A percentile compares a stretch with the other conserved stretches of the same genome.
Conservation (phyloP, 2,113 vertebrate species). For the Strigops habroptila region DNA sequence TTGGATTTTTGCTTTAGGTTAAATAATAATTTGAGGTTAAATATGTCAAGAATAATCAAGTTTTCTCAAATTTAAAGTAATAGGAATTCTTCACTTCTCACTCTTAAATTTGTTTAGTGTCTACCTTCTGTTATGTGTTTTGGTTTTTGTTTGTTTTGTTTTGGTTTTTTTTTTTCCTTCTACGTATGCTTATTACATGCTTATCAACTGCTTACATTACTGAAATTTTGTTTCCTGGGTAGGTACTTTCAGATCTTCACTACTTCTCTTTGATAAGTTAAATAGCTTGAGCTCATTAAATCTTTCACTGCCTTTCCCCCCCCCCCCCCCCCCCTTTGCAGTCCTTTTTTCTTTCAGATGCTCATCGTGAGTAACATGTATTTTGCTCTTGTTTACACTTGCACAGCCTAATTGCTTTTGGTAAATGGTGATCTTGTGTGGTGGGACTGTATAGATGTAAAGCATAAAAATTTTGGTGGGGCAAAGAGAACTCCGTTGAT, state of each 20-base stretch:
- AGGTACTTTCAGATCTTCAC: constrained; percentile 32
- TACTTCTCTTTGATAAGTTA: constrained; percentile 58
- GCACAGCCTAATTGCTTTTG: background rate
- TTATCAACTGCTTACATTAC: constrained; percentile 51
- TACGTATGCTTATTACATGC: background rate
- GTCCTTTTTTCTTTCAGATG: constrained; percentile 20
- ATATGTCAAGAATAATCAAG: background rate
- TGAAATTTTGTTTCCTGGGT: constrained; percentile 43
- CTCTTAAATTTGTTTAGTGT: background rate
- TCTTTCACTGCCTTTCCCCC: background rate
- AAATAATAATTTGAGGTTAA: background rate
- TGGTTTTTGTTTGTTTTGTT: background rate
- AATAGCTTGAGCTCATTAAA: constrained; percentile 60
- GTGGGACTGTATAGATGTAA: background rate
- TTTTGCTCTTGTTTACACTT: constrained; percentile 38
- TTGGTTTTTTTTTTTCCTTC: background rate
- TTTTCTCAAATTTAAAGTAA: background rate
- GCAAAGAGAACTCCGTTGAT: background rate
- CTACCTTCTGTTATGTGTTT: background rate
- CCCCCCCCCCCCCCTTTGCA: too few species aligned
- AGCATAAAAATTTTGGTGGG: background rate
- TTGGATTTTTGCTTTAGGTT: background rate
- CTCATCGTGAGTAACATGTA: background rate
- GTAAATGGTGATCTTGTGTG: background rate
- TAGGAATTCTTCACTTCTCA: background rate